phyloP scores from a whole-genome alignment of 2,797 vertebrate genomes.

The Gobionotothen gibberifrons region DNA sequence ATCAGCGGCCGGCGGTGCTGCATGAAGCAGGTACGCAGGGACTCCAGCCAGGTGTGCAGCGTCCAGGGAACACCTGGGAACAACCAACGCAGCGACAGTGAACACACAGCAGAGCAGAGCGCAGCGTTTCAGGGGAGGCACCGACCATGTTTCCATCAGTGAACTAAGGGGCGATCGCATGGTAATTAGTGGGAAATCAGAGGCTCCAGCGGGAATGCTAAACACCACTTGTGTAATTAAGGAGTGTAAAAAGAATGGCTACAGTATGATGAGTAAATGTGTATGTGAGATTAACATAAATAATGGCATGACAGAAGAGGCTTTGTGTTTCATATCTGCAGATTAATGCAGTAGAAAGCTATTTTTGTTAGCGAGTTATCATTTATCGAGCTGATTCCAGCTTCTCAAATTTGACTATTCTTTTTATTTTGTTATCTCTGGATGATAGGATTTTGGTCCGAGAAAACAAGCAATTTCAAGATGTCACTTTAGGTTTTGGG shows the following conservation, averaged over 20 bases:
- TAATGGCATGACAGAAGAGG: constrained; percentile 16
- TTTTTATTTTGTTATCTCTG: background rate
- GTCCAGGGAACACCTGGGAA: constrained; percentile 87
- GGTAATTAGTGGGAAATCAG: constrained; percentile 23
- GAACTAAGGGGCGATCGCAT: constrained; percentile 33
- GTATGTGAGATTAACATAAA: constrained; percentile 25
- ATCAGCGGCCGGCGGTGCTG: constrained; percentile 85
- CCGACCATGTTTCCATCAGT: constrained; percentile 76
- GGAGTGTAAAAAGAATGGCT: constrained; percentile 8
- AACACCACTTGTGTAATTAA: constrained; percentile 27
- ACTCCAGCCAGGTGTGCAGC: constrained; percentile 88
- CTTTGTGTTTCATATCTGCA: background rate
- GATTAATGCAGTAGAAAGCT: constrained; percentile 4
- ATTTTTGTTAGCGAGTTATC: background rate
- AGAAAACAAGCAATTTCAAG: background rate
- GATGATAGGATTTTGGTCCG: background rate
- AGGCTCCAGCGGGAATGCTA: constrained; percentile 9
- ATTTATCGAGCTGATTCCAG: constrained; percentile 4
- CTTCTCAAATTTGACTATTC: background rate
- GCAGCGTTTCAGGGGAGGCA: constrained; percentile 29
- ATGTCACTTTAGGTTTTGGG: background rate
- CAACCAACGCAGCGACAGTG: constrained; percentile 39
- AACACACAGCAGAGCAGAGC: constrained; percentile 29
- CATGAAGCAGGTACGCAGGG: constrained; percentile 84
- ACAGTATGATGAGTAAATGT: constrained; percentile 11